Evolutionary conservation across 2,113 vertebrate species (phyloP).

Genomic region (Phodopus roborovskii): DNA sequence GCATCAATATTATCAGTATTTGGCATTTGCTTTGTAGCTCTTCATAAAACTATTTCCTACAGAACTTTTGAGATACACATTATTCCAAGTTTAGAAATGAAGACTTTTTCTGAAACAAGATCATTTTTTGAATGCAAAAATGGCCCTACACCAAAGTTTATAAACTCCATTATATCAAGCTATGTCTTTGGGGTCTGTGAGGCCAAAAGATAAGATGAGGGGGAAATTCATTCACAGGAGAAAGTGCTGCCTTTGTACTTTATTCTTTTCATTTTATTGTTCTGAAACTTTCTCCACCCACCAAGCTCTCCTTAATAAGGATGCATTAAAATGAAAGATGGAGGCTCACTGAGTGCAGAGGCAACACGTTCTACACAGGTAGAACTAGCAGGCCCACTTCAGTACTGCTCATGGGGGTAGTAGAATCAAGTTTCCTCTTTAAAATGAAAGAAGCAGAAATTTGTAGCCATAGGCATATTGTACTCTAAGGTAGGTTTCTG

Average conservation of each 20-base stretch:
- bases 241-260: conserved; percentile 34
- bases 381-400: neutral
- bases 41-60: conserved; percentile 9
- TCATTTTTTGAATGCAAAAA: conserved; percentile 35
- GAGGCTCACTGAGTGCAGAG: conserved; percentile 54
- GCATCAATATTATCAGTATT: neutral
- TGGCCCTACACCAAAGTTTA: neutral
- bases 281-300: conserved; percentile 25
- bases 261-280: conserved; percentile 9
- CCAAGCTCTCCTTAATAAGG: conserved; percentile 28
- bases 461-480: neutral
- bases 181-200: neutral
- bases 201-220: neutral
- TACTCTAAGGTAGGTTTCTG: conserved; percentile 67
- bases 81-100: neutral
- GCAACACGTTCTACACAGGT: conserved; percentile 2
- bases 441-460: conserved; percentile 11
- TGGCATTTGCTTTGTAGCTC: neutral
- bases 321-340: conserved; percentile 40
- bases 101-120: neutral
- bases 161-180: neutral
- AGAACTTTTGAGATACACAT: neutral
- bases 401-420: neutral
- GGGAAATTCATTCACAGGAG: neutral
- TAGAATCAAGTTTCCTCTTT: conserved; percentile 42